These are phyloP conservation scores for Microtus agrestis DNA, from an alignment of 2,797 vertebrate species.

Conservation along the genomic window DNA sequence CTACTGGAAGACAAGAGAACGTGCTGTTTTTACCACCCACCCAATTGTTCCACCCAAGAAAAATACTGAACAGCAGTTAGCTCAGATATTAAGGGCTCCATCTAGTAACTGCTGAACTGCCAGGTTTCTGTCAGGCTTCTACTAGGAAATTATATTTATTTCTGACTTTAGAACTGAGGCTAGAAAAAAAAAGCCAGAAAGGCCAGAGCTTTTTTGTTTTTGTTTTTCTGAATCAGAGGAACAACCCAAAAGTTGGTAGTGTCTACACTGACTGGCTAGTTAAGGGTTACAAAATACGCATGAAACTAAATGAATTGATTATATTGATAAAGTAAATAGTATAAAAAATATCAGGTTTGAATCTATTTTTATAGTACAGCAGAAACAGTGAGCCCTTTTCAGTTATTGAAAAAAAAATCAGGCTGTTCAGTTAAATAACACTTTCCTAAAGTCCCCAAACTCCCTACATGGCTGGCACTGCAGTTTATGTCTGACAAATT, in stretches of 20 bases:
- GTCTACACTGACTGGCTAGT: neutral
- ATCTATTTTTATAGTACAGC: neutral
- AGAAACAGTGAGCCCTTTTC: neutral
- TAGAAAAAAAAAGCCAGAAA: conserved; percentile 42
- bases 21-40: conserved; percentile 78
- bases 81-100: conserved; percentile 69
- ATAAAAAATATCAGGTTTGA: conserved; percentile 11
- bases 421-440: conserved; percentile 15
- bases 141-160: conserved; percentile 59
- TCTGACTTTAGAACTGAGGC: conserved; percentile 64
- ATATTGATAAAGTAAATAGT: neutral
- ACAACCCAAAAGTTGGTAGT: neutral
- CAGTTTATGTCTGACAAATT: neutral
- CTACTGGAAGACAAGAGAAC: conserved; percentile 81
- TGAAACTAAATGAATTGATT: conserved; percentile 16
- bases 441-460: neutral
- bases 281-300: neutral
- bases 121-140: conserved; percentile 65
- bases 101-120: conserved; percentile 71
- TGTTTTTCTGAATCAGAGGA: neutral
- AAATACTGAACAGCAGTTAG: conserved; percentile 79
- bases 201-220: neutral
- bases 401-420: neutral
- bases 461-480: neutral
- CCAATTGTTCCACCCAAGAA: conserved; percentile 75